Evolutionary conservation across 2,797 vertebrate genomes (phyloP).

Genomic region (Crypturellus tataupa): DNA sequence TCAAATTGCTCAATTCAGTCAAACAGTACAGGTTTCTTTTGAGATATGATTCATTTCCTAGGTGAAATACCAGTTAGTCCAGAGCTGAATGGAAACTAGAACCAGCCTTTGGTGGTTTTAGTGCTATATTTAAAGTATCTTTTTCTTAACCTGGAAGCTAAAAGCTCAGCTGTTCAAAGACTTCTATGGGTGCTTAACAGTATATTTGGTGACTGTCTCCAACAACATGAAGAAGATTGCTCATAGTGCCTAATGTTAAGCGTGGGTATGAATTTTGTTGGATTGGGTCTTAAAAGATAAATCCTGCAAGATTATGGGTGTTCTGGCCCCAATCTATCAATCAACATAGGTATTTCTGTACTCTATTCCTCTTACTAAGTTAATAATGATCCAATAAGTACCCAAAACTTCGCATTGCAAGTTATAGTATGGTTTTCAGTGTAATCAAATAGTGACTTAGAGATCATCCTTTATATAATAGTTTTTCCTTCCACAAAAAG

Average conservation of each 20-base stretch:
- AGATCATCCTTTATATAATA: background rate
- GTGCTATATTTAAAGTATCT: background rate
- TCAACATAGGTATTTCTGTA: background rate
- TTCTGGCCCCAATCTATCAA: background rate
- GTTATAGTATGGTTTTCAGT: background rate
- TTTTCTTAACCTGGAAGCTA: background rate
- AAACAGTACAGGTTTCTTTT: background rate
- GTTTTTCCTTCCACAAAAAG: background rate
- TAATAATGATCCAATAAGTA: background rate
- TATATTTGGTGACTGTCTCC: background rate
- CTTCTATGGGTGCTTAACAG: background rate
- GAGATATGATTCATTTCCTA: background rate
- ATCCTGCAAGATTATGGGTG: background rate
- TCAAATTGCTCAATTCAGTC: background rate
- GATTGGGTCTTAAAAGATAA: background rate
- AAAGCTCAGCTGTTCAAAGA: background rate
- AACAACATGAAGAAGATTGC: background rate
- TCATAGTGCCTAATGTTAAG: background rate
- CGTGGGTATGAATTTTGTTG: background rate
- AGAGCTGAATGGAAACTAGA: conserved; percentile 2
- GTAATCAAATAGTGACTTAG: background rate
- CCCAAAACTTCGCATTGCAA: background rate
- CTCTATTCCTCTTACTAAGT: background rate
- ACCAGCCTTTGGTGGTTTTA: background rate
- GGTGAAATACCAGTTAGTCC: background rate